Percentiles rank a stretch among this genome's conserved stretches.
Evolutionary conservation across 2,113 vertebrate genomes (phyloP).

Genomic region (Thryonomys swinderianus): DNA sequence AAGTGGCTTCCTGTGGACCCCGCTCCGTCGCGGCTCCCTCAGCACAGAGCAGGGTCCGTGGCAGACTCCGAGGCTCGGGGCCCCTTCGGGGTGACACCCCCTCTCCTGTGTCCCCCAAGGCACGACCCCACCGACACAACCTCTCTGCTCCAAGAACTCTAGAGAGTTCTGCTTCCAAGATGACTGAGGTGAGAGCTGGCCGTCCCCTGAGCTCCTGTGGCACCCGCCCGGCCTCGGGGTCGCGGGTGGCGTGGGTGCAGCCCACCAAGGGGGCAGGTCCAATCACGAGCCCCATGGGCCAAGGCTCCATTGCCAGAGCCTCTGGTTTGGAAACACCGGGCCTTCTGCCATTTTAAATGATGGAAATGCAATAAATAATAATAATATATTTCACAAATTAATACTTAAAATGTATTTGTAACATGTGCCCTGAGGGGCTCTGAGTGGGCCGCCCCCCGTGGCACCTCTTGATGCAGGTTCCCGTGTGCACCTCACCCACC

Average conservation of each 20-base stretch:
- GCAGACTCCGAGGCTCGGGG: background rate
- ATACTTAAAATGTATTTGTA: too few species aligned
- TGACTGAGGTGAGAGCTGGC: background rate
- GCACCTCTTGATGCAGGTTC: background rate
- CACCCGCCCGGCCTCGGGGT: background rate
- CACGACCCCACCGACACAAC: background rate
- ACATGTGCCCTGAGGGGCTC: too few species aligned
- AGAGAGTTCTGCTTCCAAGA: background rate
- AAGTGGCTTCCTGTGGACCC: background rate
- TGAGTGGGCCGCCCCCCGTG: background rate
- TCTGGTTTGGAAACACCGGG: background rate
- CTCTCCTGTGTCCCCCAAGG: background rate
- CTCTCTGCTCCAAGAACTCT: too few species aligned
- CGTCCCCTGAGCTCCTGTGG: background rate
- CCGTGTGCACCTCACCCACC: background rate
- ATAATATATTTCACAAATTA: too few species aligned
- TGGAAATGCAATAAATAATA: too few species aligned
- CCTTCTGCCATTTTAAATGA: too few species aligned
- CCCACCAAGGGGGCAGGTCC: too few species aligned
- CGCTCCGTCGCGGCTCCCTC: too few species aligned
- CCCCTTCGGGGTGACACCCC: background rate
- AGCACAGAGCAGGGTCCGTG: too few species aligned
- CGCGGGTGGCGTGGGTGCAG: too few species aligned
- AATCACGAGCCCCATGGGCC: fast-evolving
- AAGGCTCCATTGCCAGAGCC: background rate